Conservation (phyloP, 2,888 invertebrate genomes). For the Limnephilus lunatus region DNA sequence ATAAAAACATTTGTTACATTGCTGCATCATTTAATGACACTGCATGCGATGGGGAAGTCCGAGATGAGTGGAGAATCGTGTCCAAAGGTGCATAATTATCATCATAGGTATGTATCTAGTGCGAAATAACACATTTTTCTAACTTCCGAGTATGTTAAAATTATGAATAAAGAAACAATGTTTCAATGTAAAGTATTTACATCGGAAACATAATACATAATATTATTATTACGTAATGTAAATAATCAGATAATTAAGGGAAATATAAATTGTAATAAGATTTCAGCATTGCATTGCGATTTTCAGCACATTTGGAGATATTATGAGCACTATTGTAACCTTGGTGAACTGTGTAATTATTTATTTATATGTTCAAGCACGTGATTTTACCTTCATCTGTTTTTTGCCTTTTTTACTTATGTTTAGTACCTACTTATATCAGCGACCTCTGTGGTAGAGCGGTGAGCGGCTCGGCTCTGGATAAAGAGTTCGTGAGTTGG, state of each 20-base stretch:
- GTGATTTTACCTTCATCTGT: not conserved
- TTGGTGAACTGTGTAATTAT: too few relatives aligned
- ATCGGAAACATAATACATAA: not conserved
- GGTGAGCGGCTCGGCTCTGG: too few relatives aligned
- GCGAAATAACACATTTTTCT: not conserved
- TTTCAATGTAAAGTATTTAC: not conserved
- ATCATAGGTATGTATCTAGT: too few relatives aligned
- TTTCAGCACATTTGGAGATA: too few relatives aligned
- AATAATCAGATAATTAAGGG: not conserved
- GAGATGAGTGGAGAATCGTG: not conserved
- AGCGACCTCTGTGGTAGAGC: too few relatives aligned
- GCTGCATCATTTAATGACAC: not conserved
- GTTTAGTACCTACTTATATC: too few relatives aligned
- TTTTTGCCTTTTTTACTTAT: not conserved
- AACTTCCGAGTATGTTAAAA: not conserved
- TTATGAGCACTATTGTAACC: too few relatives aligned
- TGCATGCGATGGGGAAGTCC: not conserved
- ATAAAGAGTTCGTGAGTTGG: not conserved
- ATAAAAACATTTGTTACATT: too few relatives aligned
- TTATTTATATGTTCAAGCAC: not conserved
- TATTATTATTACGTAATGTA: not conserved
- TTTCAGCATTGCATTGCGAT: not conserved
- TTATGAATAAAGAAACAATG: not conserved
- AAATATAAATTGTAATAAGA: not conserved
- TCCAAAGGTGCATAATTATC: not conserved